Evolutionary conservation across 2,888 invertebrate genomes (phyloP).

Genomic region (Neoascia interrupta): DNA sequence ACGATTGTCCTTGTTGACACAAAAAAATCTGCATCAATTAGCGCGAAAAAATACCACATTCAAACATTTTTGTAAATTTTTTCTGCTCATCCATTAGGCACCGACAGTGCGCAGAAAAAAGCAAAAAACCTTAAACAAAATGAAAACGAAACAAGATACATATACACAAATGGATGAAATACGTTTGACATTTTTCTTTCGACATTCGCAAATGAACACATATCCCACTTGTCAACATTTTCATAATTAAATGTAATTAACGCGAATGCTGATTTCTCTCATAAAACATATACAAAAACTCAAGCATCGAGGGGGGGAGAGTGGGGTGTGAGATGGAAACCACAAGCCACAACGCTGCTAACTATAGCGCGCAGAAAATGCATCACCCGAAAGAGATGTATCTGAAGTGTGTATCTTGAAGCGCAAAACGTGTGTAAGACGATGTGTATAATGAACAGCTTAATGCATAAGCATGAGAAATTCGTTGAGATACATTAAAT

Average conservation of each 20-base stretch:
- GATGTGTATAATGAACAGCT: conserved; percentile 64
- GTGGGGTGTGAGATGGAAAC: background rate
- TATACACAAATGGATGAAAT: conserved; percentile 47
- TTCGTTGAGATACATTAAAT: conserved; percentile 61
- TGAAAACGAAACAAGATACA: background rate
- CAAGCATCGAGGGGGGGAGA: conserved; percentile 1
- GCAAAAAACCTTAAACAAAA: conserved; percentile 7
- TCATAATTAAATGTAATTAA: conserved; percentile 69
- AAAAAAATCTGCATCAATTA: conserved; percentile 65
- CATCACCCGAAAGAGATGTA: conserved; percentile 27
- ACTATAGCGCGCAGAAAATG: conserved; percentile 41
- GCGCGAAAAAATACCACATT: conserved; percentile 55
- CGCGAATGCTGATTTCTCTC: conserved; percentile 64
- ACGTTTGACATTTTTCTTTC: conserved; percentile 57
- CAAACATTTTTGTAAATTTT: conserved; percentile 32
- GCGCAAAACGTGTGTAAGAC: conserved; percentile 62
- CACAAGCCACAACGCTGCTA: conserved; percentile 1
- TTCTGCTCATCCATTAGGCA: conserved; percentile 44
- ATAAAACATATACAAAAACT: conserved; percentile 41
- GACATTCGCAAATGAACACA: conserved; percentile 66
- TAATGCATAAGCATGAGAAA: conserved; percentile 57
- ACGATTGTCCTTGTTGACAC: conserved; percentile 55
- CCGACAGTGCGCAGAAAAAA: background rate
- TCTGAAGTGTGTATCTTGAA: conserved; percentile 51
- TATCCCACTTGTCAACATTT: conserved; percentile 65